Evolutionary conservation across 2,113 vertebrate species (phyloP).

Genomic region (Grantiella picta): DNA sequence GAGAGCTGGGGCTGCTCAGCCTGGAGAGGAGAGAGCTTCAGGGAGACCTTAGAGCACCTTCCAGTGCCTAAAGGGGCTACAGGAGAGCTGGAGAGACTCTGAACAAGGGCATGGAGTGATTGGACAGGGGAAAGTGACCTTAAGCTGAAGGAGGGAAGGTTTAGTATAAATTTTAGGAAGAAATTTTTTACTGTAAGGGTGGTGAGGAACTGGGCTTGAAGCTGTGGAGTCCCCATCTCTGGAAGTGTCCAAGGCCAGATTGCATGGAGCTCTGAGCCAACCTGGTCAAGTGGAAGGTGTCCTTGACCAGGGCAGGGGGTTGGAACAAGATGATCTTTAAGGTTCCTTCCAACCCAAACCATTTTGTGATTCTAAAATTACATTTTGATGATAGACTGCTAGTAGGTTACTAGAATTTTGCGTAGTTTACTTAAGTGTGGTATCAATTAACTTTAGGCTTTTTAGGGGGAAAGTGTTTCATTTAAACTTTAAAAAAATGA

Average conservation of each 20-base stretch:
- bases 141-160: background rate
- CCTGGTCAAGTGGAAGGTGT: background rate
- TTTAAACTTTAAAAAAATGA: background rate
- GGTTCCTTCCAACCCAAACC: background rate
- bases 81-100: background rate
- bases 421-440: background rate
- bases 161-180: background rate
- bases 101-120: background rate
- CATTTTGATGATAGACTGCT: background rate
- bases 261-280: background rate
- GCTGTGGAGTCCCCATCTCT: background rate
- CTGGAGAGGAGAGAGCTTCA: background rate
- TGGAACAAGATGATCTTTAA: background rate
- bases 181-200: background rate
- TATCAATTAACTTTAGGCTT: background rate
- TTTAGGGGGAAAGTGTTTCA: background rate
- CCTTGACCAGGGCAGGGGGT: background rate
- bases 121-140: background rate
- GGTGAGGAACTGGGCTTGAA: background rate
- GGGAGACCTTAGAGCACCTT: background rate
- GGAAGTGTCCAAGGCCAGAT: background rate
- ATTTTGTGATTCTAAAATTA: background rate
- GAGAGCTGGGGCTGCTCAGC: background rate
- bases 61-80: background rate
- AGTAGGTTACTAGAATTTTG: background rate